Conservation (phyloP, 2,888 invertebrate genomes). For the Disparrhopalites patrizii region DNA sequence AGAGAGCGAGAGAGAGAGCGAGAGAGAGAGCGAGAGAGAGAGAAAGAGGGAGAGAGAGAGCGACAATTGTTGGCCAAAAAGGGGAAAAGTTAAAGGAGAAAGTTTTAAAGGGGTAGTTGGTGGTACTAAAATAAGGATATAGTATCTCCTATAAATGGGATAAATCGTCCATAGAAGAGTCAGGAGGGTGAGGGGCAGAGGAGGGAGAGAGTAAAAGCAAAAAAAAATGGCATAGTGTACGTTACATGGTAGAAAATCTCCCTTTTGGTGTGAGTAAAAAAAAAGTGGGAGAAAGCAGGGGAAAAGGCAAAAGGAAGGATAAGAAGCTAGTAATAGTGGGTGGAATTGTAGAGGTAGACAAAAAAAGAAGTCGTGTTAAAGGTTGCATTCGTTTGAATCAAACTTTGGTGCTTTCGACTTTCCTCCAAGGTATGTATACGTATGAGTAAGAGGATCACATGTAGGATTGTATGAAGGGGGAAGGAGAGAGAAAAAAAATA, state of each 20-base stretch:
- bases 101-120: too few species aligned
- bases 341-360: not conserved
- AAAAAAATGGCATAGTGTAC: not conserved
- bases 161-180: too few species aligned
- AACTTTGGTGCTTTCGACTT: conserved; percentile 4
- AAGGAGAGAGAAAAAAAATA: not conserved
- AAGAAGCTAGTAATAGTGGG: not conserved
- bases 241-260: not conserved
- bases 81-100: not conserved
- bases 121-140: too few species aligned
- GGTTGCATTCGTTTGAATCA: not conserved
- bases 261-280: not conserved
- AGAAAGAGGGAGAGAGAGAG: not conserved
- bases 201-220: not conserved
- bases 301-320: not conserved
- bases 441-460: too few species aligned
- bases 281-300: not conserved
- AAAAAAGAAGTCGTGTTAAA: not conserved
- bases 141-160: too few species aligned
- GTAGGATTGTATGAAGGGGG: too few species aligned
- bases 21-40: not conserved
- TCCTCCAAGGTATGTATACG: too few species aligned
- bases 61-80: not conserved
- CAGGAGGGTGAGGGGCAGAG: not conserved
- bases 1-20: too few species aligned